Conservation (phyloP, 2,113 vertebrate genomes). For the Meriones unguiculatus region DNA sequence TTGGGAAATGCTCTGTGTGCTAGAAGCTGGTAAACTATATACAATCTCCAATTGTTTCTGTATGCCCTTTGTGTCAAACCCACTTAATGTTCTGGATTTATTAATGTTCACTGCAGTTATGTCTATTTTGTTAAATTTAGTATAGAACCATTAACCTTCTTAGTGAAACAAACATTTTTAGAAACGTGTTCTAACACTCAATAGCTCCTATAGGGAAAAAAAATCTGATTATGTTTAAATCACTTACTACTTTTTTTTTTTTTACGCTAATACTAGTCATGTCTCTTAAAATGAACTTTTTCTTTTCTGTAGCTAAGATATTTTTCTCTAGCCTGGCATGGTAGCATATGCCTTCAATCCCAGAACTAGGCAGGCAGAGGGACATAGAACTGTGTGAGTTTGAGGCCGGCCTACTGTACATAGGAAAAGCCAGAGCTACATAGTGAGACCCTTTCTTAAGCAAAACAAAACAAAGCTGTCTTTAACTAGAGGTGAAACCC, state of each 20-base stretch:
- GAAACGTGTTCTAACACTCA: background rate
- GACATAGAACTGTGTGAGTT: background rate
- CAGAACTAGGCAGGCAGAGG: background rate
- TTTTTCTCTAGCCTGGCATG: background rate
- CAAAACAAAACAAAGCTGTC: background rate
- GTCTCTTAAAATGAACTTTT: background rate
- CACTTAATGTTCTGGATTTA: background rate
- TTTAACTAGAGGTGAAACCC: background rate
- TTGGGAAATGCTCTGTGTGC: slow-evolving; percentile 20
- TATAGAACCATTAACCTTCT: slow-evolving; percentile 32
- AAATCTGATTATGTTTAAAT: slow-evolving; percentile 23
- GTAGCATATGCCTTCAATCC: background rate
- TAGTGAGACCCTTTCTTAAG: background rate
- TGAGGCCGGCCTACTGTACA: background rate
- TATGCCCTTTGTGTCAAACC: background rate
- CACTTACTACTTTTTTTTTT: background rate
- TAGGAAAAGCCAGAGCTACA: background rate
- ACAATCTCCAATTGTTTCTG: background rate
- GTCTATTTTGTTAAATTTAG: slow-evolving; percentile 31
- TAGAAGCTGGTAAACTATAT: background rate
- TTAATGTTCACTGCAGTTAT: slow-evolving; percentile 8
- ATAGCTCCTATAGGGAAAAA: background rate
- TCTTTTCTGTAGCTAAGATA: background rate
- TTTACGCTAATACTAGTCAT: slow-evolving; percentile 24
- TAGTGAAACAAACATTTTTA: slow-evolving; percentile 18